Conservation (phyloP, 2,888 invertebrate species). For the Sicus ferrugineus region DNA sequence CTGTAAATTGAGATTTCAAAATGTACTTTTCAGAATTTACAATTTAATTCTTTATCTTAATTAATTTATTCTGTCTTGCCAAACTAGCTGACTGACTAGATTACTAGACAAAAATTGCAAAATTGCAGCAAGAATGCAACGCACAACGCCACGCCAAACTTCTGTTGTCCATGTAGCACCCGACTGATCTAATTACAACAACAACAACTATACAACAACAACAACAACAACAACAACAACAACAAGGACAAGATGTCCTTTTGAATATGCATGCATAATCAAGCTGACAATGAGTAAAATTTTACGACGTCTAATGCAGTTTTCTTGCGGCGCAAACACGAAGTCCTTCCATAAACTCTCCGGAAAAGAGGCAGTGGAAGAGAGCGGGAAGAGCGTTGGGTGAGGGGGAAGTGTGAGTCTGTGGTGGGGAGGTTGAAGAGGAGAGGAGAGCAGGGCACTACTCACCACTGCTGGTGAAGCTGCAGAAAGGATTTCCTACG, state of each 20-base stretch:
- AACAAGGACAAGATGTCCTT: constrained; percentile 27
- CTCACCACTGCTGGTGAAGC: background rate
- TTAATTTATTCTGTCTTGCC: background rate
- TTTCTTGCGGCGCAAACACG: constrained; percentile 22
- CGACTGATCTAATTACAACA: constrained; percentile 23
- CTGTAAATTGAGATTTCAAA: too few species aligned
- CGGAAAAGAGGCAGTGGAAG: background rate
- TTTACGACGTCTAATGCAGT: constrained; percentile 41
- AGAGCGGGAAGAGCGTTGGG: background rate
- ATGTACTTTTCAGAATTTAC: too few species aligned
- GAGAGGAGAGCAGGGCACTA: background rate
- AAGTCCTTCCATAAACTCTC: constrained; percentile 7
- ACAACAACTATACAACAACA: too few species aligned
- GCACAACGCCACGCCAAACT: too few species aligned
- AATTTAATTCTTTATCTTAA: background rate
- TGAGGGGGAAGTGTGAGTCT: background rate
- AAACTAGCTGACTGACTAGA: background rate
- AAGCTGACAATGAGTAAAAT: constrained; percentile 41
- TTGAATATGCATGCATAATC: constrained; percentile 43
- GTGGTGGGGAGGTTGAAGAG: background rate
- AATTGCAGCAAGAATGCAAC: too few species aligned
- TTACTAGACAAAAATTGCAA: too few species aligned
- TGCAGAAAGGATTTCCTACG: constrained; percentile 30
- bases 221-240: constrained; percentile 7
- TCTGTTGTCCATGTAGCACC: too few species aligned